phyloP scores from a whole-genome alignment of 2,113 vertebrate species.

The Syrmaticus mikado region DNA sequence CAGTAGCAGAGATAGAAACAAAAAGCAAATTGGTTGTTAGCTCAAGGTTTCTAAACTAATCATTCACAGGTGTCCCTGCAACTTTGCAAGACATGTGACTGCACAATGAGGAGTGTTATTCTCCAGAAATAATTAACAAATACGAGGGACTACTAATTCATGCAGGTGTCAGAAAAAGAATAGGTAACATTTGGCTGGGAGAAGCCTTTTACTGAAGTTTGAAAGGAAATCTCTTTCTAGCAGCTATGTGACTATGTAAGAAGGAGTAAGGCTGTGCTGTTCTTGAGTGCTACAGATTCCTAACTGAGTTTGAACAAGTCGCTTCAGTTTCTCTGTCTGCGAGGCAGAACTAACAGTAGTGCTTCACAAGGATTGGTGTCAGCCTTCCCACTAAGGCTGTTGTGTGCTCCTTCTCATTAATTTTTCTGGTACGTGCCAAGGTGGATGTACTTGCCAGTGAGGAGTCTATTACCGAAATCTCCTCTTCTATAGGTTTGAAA shows the following conservation, averaged over 20 bases:
- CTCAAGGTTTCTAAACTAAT: neutral
- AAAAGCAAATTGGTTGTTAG: neutral
- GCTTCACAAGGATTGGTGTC: neutral
- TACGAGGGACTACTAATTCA: neutral
- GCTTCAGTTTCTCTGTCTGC: neutral
- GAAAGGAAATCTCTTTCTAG: neutral
- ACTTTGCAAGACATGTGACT: neutral
- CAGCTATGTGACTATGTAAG: neutral
- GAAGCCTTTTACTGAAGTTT: neutral
- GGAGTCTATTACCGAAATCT: neutral
- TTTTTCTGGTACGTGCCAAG: neutral
- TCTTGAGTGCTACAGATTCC: neutral
- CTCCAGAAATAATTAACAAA: neutral
- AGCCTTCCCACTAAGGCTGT: neutral
- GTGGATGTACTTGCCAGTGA: neutral
- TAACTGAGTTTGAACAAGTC: neutral
- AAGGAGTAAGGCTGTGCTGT: neutral
- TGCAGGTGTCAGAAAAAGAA: neutral
- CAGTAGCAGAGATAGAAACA: neutral
- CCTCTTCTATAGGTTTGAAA: neutral
- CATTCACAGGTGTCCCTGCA: neutral
- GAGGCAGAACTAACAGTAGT: neutral
- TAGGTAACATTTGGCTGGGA: neutral
- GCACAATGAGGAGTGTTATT: neutral
- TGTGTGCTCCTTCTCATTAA: neutral